These are phyloP conservation scores for Dinothrombium tinctorium DNA, from an alignment of 1,140 invertebrate species.

Conservation along the genomic window DNA sequence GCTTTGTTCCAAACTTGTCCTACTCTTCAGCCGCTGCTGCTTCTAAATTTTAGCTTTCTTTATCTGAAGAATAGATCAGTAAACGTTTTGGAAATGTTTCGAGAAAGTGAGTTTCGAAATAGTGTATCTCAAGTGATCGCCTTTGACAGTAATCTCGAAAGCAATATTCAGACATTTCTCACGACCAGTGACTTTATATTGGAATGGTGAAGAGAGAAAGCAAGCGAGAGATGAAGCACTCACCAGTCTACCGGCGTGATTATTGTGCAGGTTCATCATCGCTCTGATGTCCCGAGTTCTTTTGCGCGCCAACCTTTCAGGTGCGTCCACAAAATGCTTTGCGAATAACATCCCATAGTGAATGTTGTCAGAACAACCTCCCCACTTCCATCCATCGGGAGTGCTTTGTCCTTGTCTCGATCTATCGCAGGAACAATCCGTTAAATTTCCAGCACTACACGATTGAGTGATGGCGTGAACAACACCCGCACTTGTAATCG, in stretches of 20 bases:
- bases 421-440: conserved; percentile 49
- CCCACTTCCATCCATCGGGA: conserved; percentile 15
- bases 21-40: too few relatives aligned
- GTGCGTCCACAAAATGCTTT: conserved; percentile 33
- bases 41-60: too few relatives aligned
- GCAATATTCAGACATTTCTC: too few relatives aligned
- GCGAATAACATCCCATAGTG: conserved; percentile 23
- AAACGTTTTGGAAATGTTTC: too few relatives aligned
- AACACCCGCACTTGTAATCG: conserved; percentile 73
- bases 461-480: conserved; percentile 65
- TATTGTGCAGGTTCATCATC: conserved; percentile 92
- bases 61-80: too few relatives aligned
- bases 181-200: too few relatives aligned
- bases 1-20: too few relatives aligned
- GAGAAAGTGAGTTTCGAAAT: too few relatives aligned
- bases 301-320: conserved; percentile 26
- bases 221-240: too few relatives aligned
- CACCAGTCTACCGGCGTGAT: conserved; percentile 47
- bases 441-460: conserved; percentile 58
- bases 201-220: too few relatives aligned
- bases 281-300: conserved; percentile 43
- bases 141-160: too few relatives aligned
- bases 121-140: too few relatives aligned
- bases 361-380: conserved; percentile 31
- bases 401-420: conserved; percentile 10